These are phyloP conservation scores for Coenobita brevimanus DNA, from an alignment of 1,140 invertebrate genomes.

Conservation along the genomic window DNA sequence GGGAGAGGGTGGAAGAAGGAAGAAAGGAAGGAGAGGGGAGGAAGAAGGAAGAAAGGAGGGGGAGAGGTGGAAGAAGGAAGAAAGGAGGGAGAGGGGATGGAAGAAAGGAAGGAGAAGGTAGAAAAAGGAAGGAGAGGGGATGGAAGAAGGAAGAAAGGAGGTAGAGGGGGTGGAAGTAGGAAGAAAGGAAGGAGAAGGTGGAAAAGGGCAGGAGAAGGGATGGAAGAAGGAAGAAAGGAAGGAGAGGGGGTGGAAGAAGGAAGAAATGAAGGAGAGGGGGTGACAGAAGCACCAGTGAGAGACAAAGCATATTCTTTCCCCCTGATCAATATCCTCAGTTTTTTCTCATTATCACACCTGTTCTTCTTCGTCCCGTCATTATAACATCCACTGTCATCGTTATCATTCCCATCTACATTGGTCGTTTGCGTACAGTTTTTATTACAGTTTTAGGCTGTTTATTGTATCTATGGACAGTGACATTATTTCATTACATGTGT, in stretches of 20 bases:
- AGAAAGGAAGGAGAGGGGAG: too few species aligned
- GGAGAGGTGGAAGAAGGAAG: not conserved
- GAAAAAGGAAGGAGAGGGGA: too few species aligned
- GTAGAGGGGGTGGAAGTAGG: not conserved
- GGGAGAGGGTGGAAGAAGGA: too few species aligned
- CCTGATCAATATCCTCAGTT: not conserved
- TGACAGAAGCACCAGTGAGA: not conserved
- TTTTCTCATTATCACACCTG: not conserved
- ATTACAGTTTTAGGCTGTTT: too few species aligned
- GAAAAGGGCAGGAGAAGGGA: not conserved
- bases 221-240: not conserved
- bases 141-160: not conserved
- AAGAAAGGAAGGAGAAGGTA: not conserved
- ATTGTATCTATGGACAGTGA: too few species aligned
- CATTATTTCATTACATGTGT: too few species aligned
- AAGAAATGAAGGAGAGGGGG: not conserved
- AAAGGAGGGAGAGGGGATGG: not conserved
- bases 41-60: too few species aligned
- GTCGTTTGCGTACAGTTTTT: too few species aligned
- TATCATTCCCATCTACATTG: too few species aligned
- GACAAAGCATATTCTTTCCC: not conserved
- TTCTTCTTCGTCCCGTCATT: not conserved
- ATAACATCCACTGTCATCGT: not conserved
- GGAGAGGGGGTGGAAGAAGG: slow-evolving; percentile 5
- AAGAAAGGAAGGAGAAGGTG: not conserved